These are phyloP conservation scores for Champsocephalus esox DNA, from an alignment of 2,797 vertebrate genomes.

Conservation along the genomic window DNA sequence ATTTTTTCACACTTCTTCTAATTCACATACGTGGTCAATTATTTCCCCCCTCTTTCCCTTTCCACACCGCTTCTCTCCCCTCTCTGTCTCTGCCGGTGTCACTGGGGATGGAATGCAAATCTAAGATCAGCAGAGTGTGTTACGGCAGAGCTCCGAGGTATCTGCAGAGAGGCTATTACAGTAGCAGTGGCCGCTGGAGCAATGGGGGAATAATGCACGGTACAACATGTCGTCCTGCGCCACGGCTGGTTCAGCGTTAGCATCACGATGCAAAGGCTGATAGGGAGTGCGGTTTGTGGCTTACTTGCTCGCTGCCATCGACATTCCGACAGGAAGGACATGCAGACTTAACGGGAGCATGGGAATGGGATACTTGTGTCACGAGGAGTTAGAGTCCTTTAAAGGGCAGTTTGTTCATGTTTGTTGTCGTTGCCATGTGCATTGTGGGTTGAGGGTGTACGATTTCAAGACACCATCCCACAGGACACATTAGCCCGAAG, in stretches of 20 bases:
- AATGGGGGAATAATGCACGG: constrained; percentile 53
- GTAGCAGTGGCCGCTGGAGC: constrained; percentile 56
- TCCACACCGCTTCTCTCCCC: constrained; percentile 11
- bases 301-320: constrained; percentile 34
- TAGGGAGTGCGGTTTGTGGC: constrained; percentile 26
- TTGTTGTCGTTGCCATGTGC: constrained; percentile 36
- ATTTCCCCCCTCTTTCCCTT: neutral
- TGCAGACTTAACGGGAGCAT: constrained; percentile 53
- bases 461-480: constrained; percentile 65
- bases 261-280: constrained; percentile 57
- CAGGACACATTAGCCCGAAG: constrained; percentile 43
- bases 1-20: neutral
- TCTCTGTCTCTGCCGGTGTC: constrained; percentile 27
- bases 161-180: constrained; percentile 65
- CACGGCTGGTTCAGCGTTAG: constrained; percentile 60
- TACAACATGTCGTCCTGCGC: constrained; percentile 60
- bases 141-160: constrained; percentile 56
- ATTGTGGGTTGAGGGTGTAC: constrained; percentile 47
- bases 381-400: constrained; percentile 56
- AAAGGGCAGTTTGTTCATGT: constrained; percentile 58
- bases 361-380: constrained; percentile 61
- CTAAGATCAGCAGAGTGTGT: constrained; percentile 66
- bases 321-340: constrained; percentile 58
- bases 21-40: constrained; percentile 2
- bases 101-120: constrained; percentile 50